These are phyloP conservation scores for Aphelinus certus DNA, from an alignment of 1,140 invertebrate genomes.

Conservation along the genomic window DNA sequence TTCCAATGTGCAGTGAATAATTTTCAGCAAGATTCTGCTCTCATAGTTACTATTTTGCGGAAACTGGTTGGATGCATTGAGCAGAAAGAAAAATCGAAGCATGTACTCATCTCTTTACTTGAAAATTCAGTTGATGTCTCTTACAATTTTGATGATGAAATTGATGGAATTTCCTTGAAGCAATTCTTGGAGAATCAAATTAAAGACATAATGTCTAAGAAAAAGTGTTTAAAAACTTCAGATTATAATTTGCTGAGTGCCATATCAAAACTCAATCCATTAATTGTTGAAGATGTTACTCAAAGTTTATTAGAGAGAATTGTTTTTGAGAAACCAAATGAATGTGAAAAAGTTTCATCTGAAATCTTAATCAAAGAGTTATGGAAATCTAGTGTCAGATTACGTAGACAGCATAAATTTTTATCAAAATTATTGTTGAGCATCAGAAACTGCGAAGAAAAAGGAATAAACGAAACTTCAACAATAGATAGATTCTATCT, in stretches of 20 bases:
- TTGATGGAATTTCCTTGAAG: constrained; percentile 46
- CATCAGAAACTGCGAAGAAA: constrained; percentile 36
- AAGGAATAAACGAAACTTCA: neutral
- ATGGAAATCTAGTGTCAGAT: constrained; percentile 40
- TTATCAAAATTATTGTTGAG: constrained; percentile 42
- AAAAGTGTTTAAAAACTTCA: constrained; percentile 31
- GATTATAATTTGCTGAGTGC: constrained; percentile 49
- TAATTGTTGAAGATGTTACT: constrained; percentile 53
- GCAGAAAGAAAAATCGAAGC: constrained; percentile 40
- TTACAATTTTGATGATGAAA: constrained; percentile 53
- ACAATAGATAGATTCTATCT: constrained; percentile 19
- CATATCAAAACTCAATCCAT: constrained; percentile 55
- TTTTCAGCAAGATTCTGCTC: constrained; percentile 36
- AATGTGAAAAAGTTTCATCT: constrained; percentile 37
- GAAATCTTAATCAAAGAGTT: constrained; percentile 47
- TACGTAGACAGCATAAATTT: constrained; percentile 49
- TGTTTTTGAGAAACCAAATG: constrained; percentile 43
- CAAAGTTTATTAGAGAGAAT: constrained; percentile 49
- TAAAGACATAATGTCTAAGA: constrained; percentile 44
- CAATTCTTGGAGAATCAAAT: constrained; percentile 51
- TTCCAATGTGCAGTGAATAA: constrained; percentile 41
- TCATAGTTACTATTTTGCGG: constrained; percentile 52
- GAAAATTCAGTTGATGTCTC: constrained; percentile 44
- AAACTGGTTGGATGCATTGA: constrained; percentile 47
- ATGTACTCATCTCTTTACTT: constrained; percentile 44